These are phyloP conservation scores for Pandemis cinnamomeana DNA, from an alignment of 2,888 invertebrate genomes.

Conservation along the genomic window DNA sequence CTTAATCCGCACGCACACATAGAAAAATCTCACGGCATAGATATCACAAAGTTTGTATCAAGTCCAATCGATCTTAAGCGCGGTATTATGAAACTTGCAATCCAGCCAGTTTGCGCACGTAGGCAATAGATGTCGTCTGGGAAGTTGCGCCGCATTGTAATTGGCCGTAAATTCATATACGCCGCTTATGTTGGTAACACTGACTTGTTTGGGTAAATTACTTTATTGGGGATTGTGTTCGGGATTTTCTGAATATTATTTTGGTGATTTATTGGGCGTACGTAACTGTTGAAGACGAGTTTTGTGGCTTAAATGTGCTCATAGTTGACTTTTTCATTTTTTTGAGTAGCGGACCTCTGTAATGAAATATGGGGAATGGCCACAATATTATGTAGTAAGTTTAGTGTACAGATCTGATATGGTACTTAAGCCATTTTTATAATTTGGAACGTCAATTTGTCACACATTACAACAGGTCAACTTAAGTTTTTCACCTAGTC, in stretches of 20 bases:
- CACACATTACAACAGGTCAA: too few relatives aligned
- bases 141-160: constrained; percentile 41
- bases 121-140: constrained; percentile 45
- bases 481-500: too few relatives aligned
- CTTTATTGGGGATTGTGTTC: constrained; percentile 10
- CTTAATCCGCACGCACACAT: neutral
- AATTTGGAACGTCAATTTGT: too few relatives aligned
- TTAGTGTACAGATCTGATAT: too few relatives aligned
- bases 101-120: constrained; percentile 34
- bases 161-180: constrained; percentile 42
- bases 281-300: neutral
- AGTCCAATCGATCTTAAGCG: constrained; percentile 30
- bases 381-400: too few relatives aligned
- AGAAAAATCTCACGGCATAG: constrained; percentile 27
- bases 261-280: neutral
- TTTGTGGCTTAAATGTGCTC: neutral
- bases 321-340: too few relatives aligned
- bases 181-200: constrained; percentile 29
- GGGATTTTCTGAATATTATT: constrained; percentile 1
- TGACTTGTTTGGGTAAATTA: constrained; percentile 20
- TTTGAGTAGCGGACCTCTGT: too few relatives aligned
- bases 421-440: too few relatives aligned
- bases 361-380: too few relatives aligned
- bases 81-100: constrained; percentile 26
- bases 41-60: constrained; percentile 23